A percentile compares a stretch with the other conserved stretches of the same genome.
Conservation (phyloP, 35 echinoderm and acorn worm genomes). For the Amphiura filiformis region DNA sequence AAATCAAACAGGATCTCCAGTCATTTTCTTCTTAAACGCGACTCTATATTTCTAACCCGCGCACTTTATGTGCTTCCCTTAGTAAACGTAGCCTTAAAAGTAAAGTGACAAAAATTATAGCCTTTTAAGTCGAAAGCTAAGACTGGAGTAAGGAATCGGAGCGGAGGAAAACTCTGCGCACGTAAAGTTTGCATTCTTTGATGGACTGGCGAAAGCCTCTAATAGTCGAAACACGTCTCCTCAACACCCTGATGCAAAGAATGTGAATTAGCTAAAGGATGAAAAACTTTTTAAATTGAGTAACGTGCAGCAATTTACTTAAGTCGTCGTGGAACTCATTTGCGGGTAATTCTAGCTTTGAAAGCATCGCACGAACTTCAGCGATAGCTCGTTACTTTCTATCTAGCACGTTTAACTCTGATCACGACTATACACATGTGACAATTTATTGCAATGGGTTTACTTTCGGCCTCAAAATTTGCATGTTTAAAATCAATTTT, state of each 20-base stretch:
- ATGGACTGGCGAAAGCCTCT: neutral
- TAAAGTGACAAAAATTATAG: slow-evolving; percentile 6
- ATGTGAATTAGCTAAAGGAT: neutral
- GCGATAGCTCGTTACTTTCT: neutral
- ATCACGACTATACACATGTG: neutral
- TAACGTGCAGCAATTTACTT: slow-evolving; percentile 1
- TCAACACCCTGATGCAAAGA: neutral
- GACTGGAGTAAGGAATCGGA: neutral
- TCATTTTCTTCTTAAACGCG: too few relatives aligned
- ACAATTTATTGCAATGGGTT: neutral
- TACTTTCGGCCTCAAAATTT: neutral
- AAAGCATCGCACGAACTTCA: neutral
- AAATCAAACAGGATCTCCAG: too few relatives aligned
- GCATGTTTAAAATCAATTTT: slow-evolving; percentile 12
- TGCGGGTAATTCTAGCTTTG: neutral
- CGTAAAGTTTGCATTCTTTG: neutral
- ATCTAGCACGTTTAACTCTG: neutral
- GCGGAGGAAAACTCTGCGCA: neutral
- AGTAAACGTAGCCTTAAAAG: neutral
- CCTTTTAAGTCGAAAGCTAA: neutral
- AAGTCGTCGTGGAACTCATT: slow-evolving; percentile 2
- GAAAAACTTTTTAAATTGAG: neutral
- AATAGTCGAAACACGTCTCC: neutral
- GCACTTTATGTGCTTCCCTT: neutral
- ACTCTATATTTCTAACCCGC: neutral